Evolutionary conservation across 2,113 vertebrate species (phyloP), one percentile per base, ranked within the genome.

Genomic region (Salminus brasiliensis): DNA sequence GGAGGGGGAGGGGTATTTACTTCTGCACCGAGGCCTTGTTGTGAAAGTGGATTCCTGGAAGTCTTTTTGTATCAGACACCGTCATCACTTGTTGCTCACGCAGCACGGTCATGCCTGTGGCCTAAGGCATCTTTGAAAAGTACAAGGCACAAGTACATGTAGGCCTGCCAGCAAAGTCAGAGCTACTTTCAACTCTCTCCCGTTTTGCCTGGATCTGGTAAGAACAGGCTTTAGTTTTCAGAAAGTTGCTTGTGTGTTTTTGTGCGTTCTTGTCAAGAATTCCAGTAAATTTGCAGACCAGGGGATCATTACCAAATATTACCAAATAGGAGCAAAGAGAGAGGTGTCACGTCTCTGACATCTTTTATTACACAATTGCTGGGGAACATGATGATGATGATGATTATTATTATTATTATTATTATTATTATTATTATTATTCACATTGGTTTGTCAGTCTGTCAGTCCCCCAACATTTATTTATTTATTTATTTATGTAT

Each of bases 1-100:
- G 13, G 52, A 39, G 32, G 29, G 63, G 74, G 49, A 68, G 74
- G 18, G 15, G 9, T 16, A 69, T 68, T 69, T 67, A 47, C 66
- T 47, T 25, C 67, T 49, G 21, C 11, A 18, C n/a, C 23, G 41
- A 34, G 9, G 10, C 13, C 9, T 27, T 27, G 43, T 71, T 71
- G 47, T 29, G n/a, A 78, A 62, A 78, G 39, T 3, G 9, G 16
- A 3, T 72, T 71, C n/a, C 76, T 39, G 67, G 55, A 71, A 60
- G 27, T 52, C 21, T 60, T n/a, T 10, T 62, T 30, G 5, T 62
- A 13, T 30, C 16, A 21, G 43, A 71, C 32, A 15, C 18, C 30
- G 55, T 71, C 67, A 68, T 69, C 7, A 21, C 36, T 47, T 62
- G 67, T 71, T 78, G 12, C 34, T 67, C 74, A 30, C 23, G 16